Conservation (phyloP, 2,113 vertebrate species). For the Vidua macroura region DNA sequence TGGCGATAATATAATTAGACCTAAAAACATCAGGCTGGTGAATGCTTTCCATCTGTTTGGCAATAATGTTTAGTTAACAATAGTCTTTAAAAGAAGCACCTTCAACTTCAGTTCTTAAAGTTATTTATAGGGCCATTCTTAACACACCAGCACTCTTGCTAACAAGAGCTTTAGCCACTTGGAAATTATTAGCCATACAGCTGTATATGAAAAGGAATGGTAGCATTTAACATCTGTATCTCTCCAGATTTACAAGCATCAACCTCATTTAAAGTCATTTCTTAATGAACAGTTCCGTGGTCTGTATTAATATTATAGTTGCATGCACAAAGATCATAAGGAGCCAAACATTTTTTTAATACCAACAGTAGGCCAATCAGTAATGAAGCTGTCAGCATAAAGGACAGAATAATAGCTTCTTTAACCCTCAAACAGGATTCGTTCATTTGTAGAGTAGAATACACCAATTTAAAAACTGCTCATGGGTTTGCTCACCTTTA, state of each 20-base stretch:
- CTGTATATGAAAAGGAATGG: slow-evolving; percentile 71
- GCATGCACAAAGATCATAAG: slow-evolving; percentile 78
- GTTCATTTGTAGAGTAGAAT: slow-evolving; percentile 76
- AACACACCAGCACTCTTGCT: slow-evolving; percentile 78
- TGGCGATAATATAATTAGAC: slow-evolving; percentile 98
- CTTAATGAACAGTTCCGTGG: slow-evolving; percentile 77
- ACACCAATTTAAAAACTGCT: slow-evolving; percentile 81
- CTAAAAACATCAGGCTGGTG: slow-evolving; percentile 91
- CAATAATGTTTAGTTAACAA: slow-evolving; percentile 89
- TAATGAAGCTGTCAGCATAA: slow-evolving; percentile 82
- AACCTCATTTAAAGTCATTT: slow-evolving; percentile 78
- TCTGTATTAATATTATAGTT: slow-evolving; percentile 78
- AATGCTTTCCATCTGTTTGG: slow-evolving; percentile 96
- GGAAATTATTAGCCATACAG: slow-evolving; percentile 80
- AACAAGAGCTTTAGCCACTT: slow-evolving; percentile 81
- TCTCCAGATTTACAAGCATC: slow-evolving; percentile 77
- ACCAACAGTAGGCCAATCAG: slow-evolving; percentile 79
- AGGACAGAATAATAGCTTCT: slow-evolving; percentile 82
- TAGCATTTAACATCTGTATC: slow-evolving; percentile 81
- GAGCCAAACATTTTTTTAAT: slow-evolving; percentile 80
- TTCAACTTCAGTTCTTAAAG: slow-evolving; percentile 83
- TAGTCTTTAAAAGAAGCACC: slow-evolving; percentile 86
- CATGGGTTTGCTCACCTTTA: slow-evolving; percentile 82
- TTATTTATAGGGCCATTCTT: slow-evolving; percentile 80
- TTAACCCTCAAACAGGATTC: slow-evolving; percentile 82